Conservation (phyloP, 2,888 invertebrate genomes). For the Himalopsyche anomala region DNA sequence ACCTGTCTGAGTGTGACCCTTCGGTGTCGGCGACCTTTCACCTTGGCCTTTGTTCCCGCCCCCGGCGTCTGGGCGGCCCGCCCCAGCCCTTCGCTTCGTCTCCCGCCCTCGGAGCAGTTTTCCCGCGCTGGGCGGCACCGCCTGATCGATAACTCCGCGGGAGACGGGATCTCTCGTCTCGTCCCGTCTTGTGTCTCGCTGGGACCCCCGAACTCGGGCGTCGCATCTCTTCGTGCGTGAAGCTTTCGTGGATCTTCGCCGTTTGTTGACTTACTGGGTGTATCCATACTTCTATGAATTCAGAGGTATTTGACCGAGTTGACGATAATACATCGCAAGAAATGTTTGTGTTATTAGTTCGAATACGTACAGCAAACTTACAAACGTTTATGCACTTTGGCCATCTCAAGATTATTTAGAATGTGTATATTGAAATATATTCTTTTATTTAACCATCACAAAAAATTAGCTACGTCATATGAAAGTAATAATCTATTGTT, state of each 20-base stretch:
- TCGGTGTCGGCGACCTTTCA: conserved; percentile 62
- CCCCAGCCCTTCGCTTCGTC: conserved; percentile 72
- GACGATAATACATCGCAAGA: neutral
- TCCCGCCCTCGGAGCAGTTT: conserved; percentile 69
- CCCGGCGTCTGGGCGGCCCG: conserved; percentile 70
- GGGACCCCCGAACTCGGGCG: conserved; percentile 8
- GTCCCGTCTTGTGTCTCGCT: conserved; percentile 36
- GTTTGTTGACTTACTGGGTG: conserved; percentile 33
- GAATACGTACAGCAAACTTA: no score
- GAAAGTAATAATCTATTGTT: no score
- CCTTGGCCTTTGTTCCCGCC: conserved; percentile 69
- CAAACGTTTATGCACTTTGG: no score
- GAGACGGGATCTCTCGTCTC: conserved; percentile 34
- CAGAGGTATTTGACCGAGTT: conserved; percentile 8
- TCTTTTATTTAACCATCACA: no score
- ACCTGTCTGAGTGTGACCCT: conserved; percentile 33
- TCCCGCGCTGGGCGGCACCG: conserved; percentile 66
- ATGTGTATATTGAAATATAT: no score
- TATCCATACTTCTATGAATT: conserved; percentile 15
- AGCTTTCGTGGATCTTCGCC: conserved; percentile 9
- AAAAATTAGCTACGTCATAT: no score
- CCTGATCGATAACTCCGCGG: conserved; percentile 51
- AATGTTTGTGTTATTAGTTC: no score
- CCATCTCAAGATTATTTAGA: no score
- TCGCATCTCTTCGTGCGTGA: conserved; percentile 24